Evolutionary conservation across 2,888 invertebrate genomes (phyloP), one percentile per base, ranked within the genome.

Genomic region (Tetranychus truncatus): DNA sequence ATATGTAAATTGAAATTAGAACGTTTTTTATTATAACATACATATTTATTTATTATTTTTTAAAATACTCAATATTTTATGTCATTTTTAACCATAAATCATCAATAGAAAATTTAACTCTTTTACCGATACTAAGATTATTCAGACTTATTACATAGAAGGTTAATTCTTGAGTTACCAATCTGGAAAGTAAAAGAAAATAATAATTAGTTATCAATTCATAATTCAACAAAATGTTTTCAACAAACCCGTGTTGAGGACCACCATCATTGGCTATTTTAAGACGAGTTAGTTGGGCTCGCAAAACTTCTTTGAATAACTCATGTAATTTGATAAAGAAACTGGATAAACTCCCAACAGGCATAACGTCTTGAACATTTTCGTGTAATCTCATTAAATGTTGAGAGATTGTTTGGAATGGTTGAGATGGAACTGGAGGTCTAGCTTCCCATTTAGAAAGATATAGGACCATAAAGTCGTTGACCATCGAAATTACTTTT

Each of bases 211-310:
- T 7, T 20, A 6, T 21, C 11, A 69, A 24, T 20, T 69, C 15
- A 55, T 15, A 15, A 55, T 34, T 34, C 69, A 69, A 69, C 24
- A 69, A 69, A 24, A 24, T 7, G 6, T 20, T 24, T 20, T 20
- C 6, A 20, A 80, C 81, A 80, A 82, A 86, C 86, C 94, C 95
- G 82, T 95, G 95, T 82, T 95, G 92, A 1, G 95, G 95, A 73
- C 95, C 94, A n/a, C 95, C 95, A 84, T 95, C 92, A 80, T 93
- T 95, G 76, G 89, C 88, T 79, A 96, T 91, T 81, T 92, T 92
- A 86, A 94, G 88, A 82, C 89, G 89, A 4, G 87, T 82, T 79
- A 96, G 85, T 82, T 92, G 91, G 80, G 91, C 90, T 83, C 91
- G 86, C 79, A 95, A 84, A 81, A 91, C 89, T 79, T 89, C 89